These are phyloP conservation scores for Criorhina ranunculi DNA, from an alignment of 2,888 invertebrate species.

Conservation along the genomic window DNA sequence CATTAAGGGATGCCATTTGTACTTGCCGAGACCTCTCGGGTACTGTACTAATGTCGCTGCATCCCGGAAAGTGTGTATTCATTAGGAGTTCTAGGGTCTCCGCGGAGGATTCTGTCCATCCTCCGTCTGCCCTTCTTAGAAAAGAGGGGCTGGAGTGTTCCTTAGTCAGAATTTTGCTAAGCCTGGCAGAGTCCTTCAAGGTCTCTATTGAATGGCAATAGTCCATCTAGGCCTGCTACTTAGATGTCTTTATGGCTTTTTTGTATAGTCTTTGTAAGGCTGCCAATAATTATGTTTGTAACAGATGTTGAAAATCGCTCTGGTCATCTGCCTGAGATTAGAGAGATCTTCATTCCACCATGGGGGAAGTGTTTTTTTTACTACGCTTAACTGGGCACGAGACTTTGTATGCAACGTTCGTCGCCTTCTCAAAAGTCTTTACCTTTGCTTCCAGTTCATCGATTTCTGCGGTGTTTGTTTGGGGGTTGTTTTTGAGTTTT, in stretches of 20 bases:
- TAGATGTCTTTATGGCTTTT: not conserved
- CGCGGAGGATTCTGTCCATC: too few species aligned
- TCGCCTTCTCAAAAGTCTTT: not conserved
- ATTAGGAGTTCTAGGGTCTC: too few species aligned
- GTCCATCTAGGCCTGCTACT: not conserved
- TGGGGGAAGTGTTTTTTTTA: not conserved
- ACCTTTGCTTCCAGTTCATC: too few species aligned
- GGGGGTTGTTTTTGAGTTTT: too few species aligned
- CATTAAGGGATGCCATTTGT: too few species aligned
- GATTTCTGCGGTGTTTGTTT: too few species aligned
- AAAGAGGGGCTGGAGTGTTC: too few species aligned
- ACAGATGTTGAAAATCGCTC: not conserved
- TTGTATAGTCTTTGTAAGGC: not conserved
- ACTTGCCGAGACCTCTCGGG: not conserved
- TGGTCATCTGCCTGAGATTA: not conserved
- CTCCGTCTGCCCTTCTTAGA: too few species aligned
- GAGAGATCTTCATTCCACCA: conserved; percentile 18
- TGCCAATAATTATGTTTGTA: not conserved
- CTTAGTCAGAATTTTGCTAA: too few species aligned
- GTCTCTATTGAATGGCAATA: not conserved
- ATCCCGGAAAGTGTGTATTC: not conserved
- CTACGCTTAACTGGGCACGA: not conserved
- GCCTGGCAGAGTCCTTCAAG: not conserved
- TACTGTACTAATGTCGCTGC: not conserved
- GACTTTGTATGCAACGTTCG: not conserved